phyloP scores from a whole-genome alignment of 2,113 vertebrate genomes.

The Periophthalmus modestus region DNA sequence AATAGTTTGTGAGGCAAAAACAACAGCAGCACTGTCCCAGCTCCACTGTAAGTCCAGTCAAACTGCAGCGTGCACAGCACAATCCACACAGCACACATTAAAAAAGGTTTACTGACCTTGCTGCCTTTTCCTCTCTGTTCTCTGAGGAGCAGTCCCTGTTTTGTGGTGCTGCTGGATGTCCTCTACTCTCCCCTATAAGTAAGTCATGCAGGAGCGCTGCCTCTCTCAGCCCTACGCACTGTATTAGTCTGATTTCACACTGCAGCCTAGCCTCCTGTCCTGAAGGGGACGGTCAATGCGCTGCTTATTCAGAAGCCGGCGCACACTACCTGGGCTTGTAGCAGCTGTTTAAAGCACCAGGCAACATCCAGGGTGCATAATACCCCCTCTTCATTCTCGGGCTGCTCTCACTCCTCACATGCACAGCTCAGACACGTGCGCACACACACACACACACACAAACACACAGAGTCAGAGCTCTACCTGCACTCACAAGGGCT shows the following conservation, averaged over 20 bases:
- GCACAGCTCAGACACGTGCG: conserved; percentile 49
- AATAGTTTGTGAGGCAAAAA: conserved; percentile 76
- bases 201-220: conserved; percentile 74
- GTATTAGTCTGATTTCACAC: conserved; percentile 83
- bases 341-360: conserved; percentile 81
- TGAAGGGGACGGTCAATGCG: conserved; percentile 79
- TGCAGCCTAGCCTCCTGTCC: conserved; percentile 80
- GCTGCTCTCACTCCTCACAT: conserved; percentile 50
- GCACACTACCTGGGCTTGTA: conserved; percentile 79
- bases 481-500: conserved; percentile 77
- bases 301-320: conserved; percentile 82
- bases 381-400: conserved; percentile 65
- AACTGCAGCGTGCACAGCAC: conserved; percentile 52
- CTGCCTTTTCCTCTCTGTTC: conserved; percentile 64
- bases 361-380: conserved; percentile 83
- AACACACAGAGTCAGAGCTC: conserved; percentile 70
- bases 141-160: conserved; percentile 75
- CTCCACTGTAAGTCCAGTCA: conserved; percentile 58
- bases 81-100: conserved; percentile 59
- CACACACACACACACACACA: conserved; percentile 54
- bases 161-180: conserved; percentile 72
- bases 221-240: conserved; percentile 72
- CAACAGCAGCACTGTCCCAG: conserved; percentile 63
- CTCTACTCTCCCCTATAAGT: conserved; percentile 70
- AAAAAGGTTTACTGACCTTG: conserved; percentile 79